phyloP scores from a whole-genome alignment of 2,113 vertebrate species.

The Micronisus gabar region DNA sequence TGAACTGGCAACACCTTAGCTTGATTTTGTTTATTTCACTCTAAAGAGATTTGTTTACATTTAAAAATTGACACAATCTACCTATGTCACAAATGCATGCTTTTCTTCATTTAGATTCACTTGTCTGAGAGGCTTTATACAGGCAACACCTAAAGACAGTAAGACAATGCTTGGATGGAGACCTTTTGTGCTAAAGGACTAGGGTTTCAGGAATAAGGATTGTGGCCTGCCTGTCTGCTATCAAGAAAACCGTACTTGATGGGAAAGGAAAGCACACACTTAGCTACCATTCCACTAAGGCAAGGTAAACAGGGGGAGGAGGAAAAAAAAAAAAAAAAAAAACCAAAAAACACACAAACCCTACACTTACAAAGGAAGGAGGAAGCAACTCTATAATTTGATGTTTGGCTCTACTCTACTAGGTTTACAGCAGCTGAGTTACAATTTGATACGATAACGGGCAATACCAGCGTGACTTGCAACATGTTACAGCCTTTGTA shows the following conservation, averaged over 20 bases:
- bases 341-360: too few species aligned
- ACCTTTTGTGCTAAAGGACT: neutral
- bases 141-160: neutral
- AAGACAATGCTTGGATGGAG: neutral
- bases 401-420: neutral
- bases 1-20: neutral
- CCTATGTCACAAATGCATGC: neutral
- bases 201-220: neutral
- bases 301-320: neutral
- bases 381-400: neutral
- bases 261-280: neutral
- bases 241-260: neutral
- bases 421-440: neutral
- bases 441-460: neutral
- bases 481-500: neutral
- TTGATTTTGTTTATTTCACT: neutral
- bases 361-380: neutral
- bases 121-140: neutral
- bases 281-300: neutral
- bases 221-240: neutral
- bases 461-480: neutral
- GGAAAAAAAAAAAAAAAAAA: neutral
- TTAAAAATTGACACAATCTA: neutral
- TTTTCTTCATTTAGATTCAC: neutral
- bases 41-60: neutral